A percentile compares a stretch with the other conserved stretches of the same genome.
Evolutionary conservation across 1,140 invertebrate genomes (phyloP).

Genomic region (Heliconius nattereri): DNA sequence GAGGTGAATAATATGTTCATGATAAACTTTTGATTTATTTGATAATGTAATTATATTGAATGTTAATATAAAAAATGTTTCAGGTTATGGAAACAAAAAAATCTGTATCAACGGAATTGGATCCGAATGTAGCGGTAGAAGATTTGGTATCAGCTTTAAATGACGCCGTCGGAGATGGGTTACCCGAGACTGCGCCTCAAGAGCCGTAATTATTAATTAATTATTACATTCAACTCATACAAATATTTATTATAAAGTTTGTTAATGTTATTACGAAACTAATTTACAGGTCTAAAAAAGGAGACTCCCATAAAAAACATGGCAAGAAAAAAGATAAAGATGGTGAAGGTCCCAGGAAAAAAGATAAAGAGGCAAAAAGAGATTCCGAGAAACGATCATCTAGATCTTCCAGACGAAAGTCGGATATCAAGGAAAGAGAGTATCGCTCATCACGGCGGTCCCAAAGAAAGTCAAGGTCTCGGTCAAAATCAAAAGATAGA

Average conservation of each 20-base stretch:
- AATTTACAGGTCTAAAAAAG: slow-evolving; percentile 45
- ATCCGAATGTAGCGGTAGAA: slow-evolving; percentile 84
- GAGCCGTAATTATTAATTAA: slow-evolving; percentile 49
- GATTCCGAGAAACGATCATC: slow-evolving; percentile 63
- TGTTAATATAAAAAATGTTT: slow-evolving; percentile 40
- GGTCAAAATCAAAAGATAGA: slow-evolving; percentile 61
- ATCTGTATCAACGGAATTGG: slow-evolving; percentile 81
- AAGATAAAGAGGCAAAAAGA: slow-evolving; percentile 61
- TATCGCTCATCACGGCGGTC: slow-evolving; percentile 55
- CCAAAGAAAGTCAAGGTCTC: slow-evolving; percentile 52
- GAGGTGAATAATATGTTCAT: slow-evolving; percentile 80
- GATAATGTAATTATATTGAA: background rate
- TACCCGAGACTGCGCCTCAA: slow-evolving; percentile 56
- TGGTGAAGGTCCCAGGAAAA: slow-evolving; percentile 60
- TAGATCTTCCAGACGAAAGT: slow-evolving; percentile 58
- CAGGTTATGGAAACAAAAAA: slow-evolving; percentile 82
- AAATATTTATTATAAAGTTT: background rate
- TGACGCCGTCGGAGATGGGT: slow-evolving; percentile 68
- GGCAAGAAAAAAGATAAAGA: slow-evolving; percentile 54
- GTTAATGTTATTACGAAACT: background rate
- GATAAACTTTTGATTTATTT: background rate
- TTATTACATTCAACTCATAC: background rate
- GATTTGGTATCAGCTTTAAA: slow-evolving; percentile 84
- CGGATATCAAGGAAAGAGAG: slow-evolving; percentile 57
- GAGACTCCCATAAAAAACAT: slow-evolving; percentile 40